A percentile compares a stretch with the other conserved stretches of the same genome.
Evolutionary conservation across 2,797 vertebrate genomes (phyloP).

Genomic region (Poecilia wingei): DNA sequence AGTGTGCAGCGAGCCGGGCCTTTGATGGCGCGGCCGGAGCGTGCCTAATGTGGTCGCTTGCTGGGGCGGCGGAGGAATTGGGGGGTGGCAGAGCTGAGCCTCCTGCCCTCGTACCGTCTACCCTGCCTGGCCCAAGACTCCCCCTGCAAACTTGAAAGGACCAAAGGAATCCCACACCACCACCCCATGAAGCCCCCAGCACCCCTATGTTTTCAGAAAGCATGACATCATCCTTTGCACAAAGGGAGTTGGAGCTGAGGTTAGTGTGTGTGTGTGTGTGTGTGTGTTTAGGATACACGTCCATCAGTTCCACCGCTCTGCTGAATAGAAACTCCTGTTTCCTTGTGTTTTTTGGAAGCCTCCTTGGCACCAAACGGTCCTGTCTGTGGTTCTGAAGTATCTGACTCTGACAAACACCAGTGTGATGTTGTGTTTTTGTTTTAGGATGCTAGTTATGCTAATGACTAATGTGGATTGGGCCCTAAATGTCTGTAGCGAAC

Average conservation of each 20-base stretch:
- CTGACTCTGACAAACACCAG: background rate
- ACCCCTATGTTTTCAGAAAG: constrained; percentile 73
- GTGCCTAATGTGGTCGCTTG: constrained; percentile 80
- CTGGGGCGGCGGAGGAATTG: constrained; percentile 57
- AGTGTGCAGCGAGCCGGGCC: constrained; percentile 52
- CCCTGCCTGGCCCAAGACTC: constrained; percentile 71
- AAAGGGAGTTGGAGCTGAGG: constrained; percentile 69
- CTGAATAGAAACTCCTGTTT: constrained; percentile 11
- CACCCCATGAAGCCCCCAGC: constrained; percentile 46
- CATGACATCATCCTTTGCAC: constrained; percentile 81
- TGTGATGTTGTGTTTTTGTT: background rate
- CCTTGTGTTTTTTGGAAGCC: background rate
- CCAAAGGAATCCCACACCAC: constrained; percentile 72
- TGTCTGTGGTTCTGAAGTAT: constrained; percentile 7
- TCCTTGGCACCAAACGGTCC: background rate
- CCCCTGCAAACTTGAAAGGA: constrained; percentile 80
- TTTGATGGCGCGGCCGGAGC: constrained; percentile 80
- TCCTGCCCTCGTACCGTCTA: constrained; percentile 74
- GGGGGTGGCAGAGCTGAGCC: constrained; percentile 67
- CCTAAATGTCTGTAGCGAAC: background rate
- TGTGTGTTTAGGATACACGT: constrained; percentile 49
- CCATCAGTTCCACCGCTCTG: constrained; percentile 36
- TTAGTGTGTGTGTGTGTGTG: constrained; percentile 51
- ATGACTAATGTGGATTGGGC: constrained; percentile 2
- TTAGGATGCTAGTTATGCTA: background rate